Percentiles rank a stretch among this genome's conserved stretches.
Conservation (phyloP, 2,888 invertebrate genomes). For the Aromia moschata region DNA sequence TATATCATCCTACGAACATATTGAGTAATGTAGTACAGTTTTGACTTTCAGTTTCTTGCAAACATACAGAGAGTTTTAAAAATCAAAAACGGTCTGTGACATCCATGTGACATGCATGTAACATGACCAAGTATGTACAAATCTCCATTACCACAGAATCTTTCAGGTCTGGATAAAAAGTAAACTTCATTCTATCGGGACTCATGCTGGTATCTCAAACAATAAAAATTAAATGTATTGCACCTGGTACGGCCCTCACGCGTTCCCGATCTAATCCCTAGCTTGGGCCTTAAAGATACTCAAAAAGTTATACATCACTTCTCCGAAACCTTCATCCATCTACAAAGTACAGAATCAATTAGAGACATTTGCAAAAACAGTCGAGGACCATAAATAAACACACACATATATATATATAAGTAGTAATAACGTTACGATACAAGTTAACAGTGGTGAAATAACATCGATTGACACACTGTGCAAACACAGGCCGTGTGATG, state of each 20-base stretch:
- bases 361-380: too few relatives aligned
- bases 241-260: not conserved
- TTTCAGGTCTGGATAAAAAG: too few relatives aligned
- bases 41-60: too few relatives aligned
- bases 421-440: not conserved
- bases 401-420: not conserved
- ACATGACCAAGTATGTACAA: not conserved
- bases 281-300: constrained; percentile 48
- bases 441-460: not conserved
- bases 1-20: too few relatives aligned
- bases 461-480: constrained; percentile 33
- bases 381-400: not conserved
- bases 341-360: constrained; percentile 38
- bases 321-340: constrained; percentile 49
- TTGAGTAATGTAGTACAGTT: too few relatives aligned
- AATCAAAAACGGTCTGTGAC: not conserved
- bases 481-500: constrained; percentile 23
- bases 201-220: too few relatives aligned
- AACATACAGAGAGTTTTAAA: too few relatives aligned
- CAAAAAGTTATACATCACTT: constrained; percentile 50
- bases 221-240: not conserved
- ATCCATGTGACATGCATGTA: not conserved
- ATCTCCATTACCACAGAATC: too few relatives aligned
- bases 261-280: constrained; percentile 35
- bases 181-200: too few relatives aligned